Evolutionary conservation across 2,888 invertebrate species (phyloP).

Genomic region (Xestia xanthographa): DNA sequence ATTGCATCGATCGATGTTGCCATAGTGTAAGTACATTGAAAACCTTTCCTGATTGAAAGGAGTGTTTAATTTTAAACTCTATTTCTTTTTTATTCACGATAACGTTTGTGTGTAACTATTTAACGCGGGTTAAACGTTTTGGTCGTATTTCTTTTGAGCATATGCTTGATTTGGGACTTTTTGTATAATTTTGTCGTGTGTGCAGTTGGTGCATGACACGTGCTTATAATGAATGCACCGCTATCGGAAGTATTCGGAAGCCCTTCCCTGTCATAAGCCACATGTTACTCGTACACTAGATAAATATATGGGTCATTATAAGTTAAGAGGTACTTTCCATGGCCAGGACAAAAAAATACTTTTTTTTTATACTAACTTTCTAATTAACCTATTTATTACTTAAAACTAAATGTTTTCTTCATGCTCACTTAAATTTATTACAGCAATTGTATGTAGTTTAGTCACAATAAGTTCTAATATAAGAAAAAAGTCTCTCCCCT

Average conservation of each 20-base stretch:
- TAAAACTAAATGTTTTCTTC: too few species aligned
- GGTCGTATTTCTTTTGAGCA: slow-evolving; percentile 7
- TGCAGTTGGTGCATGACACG: slow-evolving; percentile 44
- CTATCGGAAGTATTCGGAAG: slow-evolving; percentile 59
- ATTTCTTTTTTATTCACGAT: slow-evolving; percentile 6
- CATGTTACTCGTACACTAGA: slow-evolving; percentile 43
- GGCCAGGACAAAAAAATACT: too few species aligned
- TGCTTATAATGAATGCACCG: slow-evolving; percentile 50
- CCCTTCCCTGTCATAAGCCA: slow-evolving; percentile 41
- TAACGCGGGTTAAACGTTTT: neutral
- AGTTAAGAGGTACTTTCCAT: too few species aligned
- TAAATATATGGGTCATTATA: too few species aligned
- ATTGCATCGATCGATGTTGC: slow-evolving; percentile 61
- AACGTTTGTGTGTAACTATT: neutral
- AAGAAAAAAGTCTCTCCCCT: too few species aligned
- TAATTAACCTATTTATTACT: too few species aligned
- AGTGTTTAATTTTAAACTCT: slow-evolving; percentile 18
- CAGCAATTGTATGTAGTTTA: too few species aligned
- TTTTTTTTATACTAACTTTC: too few species aligned
- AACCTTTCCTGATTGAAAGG: slow-evolving; percentile 20
- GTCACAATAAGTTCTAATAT: too few species aligned
- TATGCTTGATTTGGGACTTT: slow-evolving; percentile 19
- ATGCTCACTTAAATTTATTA: too few species aligned
- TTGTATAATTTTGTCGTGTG: slow-evolving; percentile 36
- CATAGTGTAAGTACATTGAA: slow-evolving; percentile 28